A percentile compares a stretch with the other conserved stretches of the same genome.
phyloP scores from a whole-genome alignment of 2,888 invertebrate genomes.

The Maniola hyperantus region DNA sequence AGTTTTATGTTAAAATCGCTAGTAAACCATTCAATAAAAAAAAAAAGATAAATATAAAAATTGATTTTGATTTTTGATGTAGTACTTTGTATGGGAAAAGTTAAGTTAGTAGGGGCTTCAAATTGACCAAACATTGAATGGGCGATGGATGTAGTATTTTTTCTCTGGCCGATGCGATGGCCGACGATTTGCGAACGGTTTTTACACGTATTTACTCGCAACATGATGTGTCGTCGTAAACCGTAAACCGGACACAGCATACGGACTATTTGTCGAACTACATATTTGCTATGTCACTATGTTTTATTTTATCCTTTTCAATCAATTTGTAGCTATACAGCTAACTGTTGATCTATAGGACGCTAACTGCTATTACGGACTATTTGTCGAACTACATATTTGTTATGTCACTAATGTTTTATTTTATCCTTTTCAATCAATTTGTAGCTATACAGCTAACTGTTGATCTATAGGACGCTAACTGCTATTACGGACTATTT shows the following conservation, averaged over 20 bases:
- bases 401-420: conserved; percentile 5
- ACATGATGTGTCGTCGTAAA: conserved; percentile 40
- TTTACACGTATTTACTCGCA: conserved; percentile 38
- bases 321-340: conserved; percentile 19
- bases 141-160: conserved; percentile 40
- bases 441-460: conserved; percentile 14
- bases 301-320: conserved; percentile 24
- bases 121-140: conserved; percentile 57
- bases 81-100: too few species aligned
- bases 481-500: conserved; percentile 25
- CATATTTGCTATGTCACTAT: conserved; percentile 8
- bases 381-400: conserved; percentile 24
- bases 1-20: too few species aligned
- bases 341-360: too few species aligned
- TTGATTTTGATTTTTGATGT: too few species aligned
- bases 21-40: too few species aligned
- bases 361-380: conserved; percentile 16
- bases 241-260: conserved; percentile 29
- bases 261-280: conserved; percentile 25
- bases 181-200: conserved; percentile 41
- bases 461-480: background rate
- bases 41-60: too few species aligned
- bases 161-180: conserved; percentile 33
- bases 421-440: conserved; percentile 25
- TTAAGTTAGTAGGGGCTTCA: conserved; percentile 44